Evolutionary conservation across 2,797 vertebrate genomes (phyloP), one percentile per base, ranked within the genome.

Genomic region (Chaetodon trifasciatus): DNA sequence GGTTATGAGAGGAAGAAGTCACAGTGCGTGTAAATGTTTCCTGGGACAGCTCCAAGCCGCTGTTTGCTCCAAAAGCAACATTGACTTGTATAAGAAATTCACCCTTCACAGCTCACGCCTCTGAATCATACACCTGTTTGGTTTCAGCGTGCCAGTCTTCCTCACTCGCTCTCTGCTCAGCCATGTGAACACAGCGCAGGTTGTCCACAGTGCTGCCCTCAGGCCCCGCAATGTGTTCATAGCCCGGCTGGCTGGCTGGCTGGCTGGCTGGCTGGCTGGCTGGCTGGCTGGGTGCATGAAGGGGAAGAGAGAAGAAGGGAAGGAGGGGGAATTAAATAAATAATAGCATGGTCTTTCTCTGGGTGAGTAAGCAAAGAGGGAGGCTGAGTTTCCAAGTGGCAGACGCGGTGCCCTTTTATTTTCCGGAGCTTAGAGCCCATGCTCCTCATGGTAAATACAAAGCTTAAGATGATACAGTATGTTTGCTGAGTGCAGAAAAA

Each of bases 121-220:
- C 92, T 90, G 90, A 93, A 93, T 95, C 94, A 94, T 95, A 95
- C 96, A 96, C 96, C 95, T 96, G 96, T 95, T 94, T 95, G 93
- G 93, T 90, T 94, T 91, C 91, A 83, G 90, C 76, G 90, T 96
- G 95, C 95, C 95, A 96, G 95, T 93, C 92, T 91, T 91, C 91
- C 89, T 93, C 91, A 63, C 94, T 90, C 92, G 80, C 92, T 91
- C 91, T 87, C 94, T 95, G 95, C 91, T 95, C 95, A 95, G 91
- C 93, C 95, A 95, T 95, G 95, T 95, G 95, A 93, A 93, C 91
- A 94, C 90, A 83, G 93, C 85, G 84, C 95, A 95, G 95, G 94
- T 95, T 96, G 95, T 94, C 94, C 95, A 93, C 90, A 88, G 90
- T 65, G 68, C 92, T 94, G 94, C 95, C 96, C 95, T 92, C 93